These are phyloP conservation scores for Chelidonichthys spinosus DNA, from an alignment of 2,797 vertebrate species.

Conservation along the genomic window DNA sequence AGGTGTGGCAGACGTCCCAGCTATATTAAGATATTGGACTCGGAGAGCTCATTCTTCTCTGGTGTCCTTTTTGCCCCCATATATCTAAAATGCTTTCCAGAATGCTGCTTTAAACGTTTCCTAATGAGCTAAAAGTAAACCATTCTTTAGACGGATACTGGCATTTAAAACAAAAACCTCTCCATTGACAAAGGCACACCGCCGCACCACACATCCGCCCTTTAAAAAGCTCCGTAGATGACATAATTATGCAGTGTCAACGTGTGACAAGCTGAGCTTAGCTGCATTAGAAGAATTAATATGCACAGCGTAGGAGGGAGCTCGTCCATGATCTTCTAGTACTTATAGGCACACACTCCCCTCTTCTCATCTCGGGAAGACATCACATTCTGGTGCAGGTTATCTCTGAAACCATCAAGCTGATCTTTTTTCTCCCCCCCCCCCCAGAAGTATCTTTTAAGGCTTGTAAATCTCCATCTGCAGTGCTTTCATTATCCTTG, in stretches of 20 bases:
- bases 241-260: constrained; percentile 80
- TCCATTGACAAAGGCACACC: constrained; percentile 34
- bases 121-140: constrained; percentile 47
- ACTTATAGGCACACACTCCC: constrained; percentile 60
- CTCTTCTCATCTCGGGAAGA: constrained; percentile 51
- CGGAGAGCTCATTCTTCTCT: constrained; percentile 1
- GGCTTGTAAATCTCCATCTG: constrained; percentile 36
- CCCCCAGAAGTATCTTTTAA: constrained; percentile 43
- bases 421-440: constrained; percentile 50
- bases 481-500: constrained; percentile 49
- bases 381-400: constrained; percentile 50
- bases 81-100: constrained; percentile 33
- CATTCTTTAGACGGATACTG: constrained; percentile 44
- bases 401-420: constrained; percentile 65
- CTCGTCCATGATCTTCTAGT: constrained; percentile 67
- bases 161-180: constrained; percentile 44
- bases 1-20: constrained; percentile 10
- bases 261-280: constrained; percentile 70
- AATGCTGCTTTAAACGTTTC: constrained; percentile 21
- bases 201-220: constrained; percentile 45
- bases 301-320: constrained; percentile 71
- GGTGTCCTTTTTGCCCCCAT: constrained; percentile 7
- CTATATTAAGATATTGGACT: constrained; percentile 38
- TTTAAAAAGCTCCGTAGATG: constrained; percentile 70
- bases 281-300: constrained; percentile 76